Conservation (phyloP, 2,888 invertebrate species). For the Tetramorium bicarinatum region DNA sequence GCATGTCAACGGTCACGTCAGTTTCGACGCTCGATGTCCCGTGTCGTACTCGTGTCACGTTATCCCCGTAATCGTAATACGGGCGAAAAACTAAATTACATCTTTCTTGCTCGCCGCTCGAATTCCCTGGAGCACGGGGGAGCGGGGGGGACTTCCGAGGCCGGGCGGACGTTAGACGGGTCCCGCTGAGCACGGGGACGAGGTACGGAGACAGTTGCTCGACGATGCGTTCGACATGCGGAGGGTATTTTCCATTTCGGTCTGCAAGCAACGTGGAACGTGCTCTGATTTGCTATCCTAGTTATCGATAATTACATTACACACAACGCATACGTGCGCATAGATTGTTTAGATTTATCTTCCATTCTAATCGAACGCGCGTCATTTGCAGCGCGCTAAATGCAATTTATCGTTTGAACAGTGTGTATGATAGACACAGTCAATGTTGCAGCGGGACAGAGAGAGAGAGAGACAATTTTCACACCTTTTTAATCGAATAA, state of each 20-base stretch:
- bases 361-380: neutral
- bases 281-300: neutral
- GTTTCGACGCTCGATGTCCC: slow-evolving; percentile 3
- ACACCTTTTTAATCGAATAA: neutral
- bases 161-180: slow-evolving; percentile 23
- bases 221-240: neutral
- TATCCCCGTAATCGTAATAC: slow-evolving; percentile 7
- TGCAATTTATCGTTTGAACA: slow-evolving; percentile 2
- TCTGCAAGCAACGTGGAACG: slow-evolving; percentile 32
- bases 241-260: slow-evolving; percentile 5
- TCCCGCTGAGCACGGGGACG: neutral
- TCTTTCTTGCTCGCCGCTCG: slow-evolving; percentile 32
- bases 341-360: neutral
- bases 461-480: neutral
- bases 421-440: neutral
- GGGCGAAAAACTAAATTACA: slow-evolving; percentile 34
- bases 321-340: neutral
- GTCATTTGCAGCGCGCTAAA: neutral
- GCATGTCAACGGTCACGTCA: slow-evolving; percentile 30
- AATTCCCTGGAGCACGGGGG: neutral
- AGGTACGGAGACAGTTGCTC: neutral
- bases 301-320: slow-evolving; percentile 14
- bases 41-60: slow-evolving; percentile 41
- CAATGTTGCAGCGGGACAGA: too few species aligned
- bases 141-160: neutral